phyloP scores from a whole-genome alignment of 2,113 vertebrate species.

The Bubalus kerabau region DNA sequence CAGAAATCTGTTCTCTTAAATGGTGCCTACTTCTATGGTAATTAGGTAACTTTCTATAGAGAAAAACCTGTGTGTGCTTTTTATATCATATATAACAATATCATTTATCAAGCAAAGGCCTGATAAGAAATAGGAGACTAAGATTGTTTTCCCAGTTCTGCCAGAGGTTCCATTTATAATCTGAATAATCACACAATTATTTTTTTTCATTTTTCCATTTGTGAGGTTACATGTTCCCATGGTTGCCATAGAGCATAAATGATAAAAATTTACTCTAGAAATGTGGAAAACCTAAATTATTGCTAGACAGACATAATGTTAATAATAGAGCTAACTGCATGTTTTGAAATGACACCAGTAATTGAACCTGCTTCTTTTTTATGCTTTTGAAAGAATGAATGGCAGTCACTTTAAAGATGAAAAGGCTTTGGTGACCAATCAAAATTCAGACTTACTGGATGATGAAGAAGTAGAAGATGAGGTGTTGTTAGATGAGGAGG shows the following conservation, averaged over 20 bases:
- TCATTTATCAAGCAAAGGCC: constrained; percentile 19
- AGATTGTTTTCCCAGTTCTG: constrained; percentile 20
- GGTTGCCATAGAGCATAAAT: neutral
- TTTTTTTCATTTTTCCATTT: constrained; percentile 43
- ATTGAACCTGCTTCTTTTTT: neutral
- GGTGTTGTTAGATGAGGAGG: constrained; percentile 91
- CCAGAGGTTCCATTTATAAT: constrained; percentile 22
- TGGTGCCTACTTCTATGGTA: neutral
- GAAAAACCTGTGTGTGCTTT: neutral
- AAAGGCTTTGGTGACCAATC: constrained; percentile 86
- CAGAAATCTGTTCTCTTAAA: constrained; percentile 42
- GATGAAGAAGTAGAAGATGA: constrained; percentile 94
- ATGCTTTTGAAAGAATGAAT: constrained; percentile 85
- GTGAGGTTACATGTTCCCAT: neutral
- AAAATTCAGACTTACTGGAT: constrained; percentile 88
- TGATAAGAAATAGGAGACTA: constrained; percentile 34
- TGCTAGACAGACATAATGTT: neutral
- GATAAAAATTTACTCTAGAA: neutral
- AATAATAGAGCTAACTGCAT: neutral
- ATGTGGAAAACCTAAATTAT: neutral
- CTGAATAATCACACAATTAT: constrained; percentile 36
- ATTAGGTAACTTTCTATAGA: neutral
- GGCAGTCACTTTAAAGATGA: constrained; percentile 91
- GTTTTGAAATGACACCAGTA: neutral
- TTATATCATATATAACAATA: neutral